Base-by-base conservation (phyloP, 2,797 vertebrate species). In the Salmo trutta region DNA sequence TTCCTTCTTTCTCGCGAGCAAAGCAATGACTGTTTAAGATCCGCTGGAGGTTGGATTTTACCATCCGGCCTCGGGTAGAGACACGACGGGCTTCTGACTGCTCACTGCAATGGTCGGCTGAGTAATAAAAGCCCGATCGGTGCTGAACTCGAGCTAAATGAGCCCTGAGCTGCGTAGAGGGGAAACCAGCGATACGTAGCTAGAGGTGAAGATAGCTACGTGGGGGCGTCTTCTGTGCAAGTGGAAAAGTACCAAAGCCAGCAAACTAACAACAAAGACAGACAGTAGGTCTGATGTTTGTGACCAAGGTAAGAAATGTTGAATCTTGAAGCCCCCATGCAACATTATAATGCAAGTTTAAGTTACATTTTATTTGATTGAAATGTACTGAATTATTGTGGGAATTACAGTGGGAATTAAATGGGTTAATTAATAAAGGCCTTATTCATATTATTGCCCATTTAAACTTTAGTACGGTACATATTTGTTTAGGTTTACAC, bases 41-140 rank as follows among this genome's bases (percentile, higher is more conserved):
- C 92, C 94, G 94, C 94, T 95, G 95, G 94, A 95, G 95, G 95
- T 95, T 95, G 93, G 95, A 95, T 95, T 95, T 95, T 93, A 95
- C 94, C 95, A 95, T 95, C 95, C 95, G 95, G 95, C 93, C 94
- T 94, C 93, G 94, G 91, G 83, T 80, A 92, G 92, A 91, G 90
- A 93, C 90, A 91, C 92, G 93, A 91, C 87, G 79, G 84, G 87
- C 91, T 64, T 27, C 59, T 87, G 87, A 91, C 91, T 93, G 79
- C 90, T 88, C 91, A 90, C 91, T 73, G 86, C 92, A 84, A 53
- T 77, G 80, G 87, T 91, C 89, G 41, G 83, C 84, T 85, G 71
- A 75, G 69, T 83, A 92, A 76, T 94, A 74, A 24, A 24, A 59
- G 53, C 59, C 24, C 2, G 7, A 52, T 19, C 17, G 10, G 53